Conservation (phyloP, 2,113 vertebrate genomes). For the Erpornis zantholeuca region DNA sequence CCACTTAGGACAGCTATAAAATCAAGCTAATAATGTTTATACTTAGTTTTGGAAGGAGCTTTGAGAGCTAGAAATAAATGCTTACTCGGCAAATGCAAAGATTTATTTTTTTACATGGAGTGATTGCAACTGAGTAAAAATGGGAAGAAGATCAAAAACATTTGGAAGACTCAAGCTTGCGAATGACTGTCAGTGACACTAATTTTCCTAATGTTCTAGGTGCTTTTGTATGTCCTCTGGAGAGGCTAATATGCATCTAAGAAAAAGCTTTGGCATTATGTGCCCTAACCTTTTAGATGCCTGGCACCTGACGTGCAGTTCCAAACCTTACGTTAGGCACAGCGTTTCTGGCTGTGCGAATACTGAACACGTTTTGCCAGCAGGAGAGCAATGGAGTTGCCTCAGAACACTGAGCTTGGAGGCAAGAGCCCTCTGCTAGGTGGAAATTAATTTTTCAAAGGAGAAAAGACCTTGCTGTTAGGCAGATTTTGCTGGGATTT, state of each 20-base stretch:
- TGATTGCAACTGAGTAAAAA: conserved; percentile 9
- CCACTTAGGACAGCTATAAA: conserved; percentile 14
- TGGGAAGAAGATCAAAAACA: not conserved
- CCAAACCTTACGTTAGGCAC: not conserved
- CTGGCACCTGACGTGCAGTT: not conserved
- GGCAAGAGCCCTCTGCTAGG: not conserved
- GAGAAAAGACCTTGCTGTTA: not conserved
- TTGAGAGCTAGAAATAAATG: conserved; percentile 7
- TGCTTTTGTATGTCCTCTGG: not conserved
- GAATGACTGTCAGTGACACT: not conserved
- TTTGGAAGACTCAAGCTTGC: not conserved
- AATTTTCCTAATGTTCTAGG: not conserved
- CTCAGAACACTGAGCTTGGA: not conserved
- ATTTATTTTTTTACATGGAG: conserved; percentile 18
- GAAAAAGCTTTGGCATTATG: not conserved
- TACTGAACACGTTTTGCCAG: not conserved
- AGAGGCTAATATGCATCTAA: not conserved
- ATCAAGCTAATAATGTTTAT: conserved; percentile 32
- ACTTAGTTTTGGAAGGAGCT: conserved; percentile 25
- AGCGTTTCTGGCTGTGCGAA: not conserved
- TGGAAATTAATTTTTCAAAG: conserved; percentile 11
- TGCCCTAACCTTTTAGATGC: not conserved
- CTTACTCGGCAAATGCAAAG: conserved; percentile 7
- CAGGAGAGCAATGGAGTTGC: not conserved
- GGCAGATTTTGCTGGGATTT: not conserved